These are phyloP conservation scores for Chelmon rostratus DNA, from an alignment of 2,797 vertebrate species.

Conservation along the genomic window DNA sequence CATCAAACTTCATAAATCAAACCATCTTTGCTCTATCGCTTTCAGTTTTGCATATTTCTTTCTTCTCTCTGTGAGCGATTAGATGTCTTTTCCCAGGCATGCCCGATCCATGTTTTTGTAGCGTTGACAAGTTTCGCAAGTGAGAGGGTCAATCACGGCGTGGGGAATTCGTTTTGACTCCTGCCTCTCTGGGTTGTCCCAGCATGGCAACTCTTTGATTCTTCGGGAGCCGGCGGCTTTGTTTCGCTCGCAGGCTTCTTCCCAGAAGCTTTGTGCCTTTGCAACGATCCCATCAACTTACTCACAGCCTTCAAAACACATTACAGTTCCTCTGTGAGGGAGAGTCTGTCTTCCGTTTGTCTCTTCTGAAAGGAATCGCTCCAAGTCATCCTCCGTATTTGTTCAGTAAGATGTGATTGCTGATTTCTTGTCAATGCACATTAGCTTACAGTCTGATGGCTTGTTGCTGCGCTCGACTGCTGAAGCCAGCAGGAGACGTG, in stretches of 20 bases:
- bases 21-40: slow-evolving; percentile 13
- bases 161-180: slow-evolving; percentile 61
- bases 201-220: slow-evolving; percentile 44
- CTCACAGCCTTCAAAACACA: slow-evolving; percentile 64
- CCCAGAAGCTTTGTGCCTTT: slow-evolving; percentile 60
- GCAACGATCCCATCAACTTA: slow-evolving; percentile 53
- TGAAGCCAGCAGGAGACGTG: not conserved
- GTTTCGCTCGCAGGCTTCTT: slow-evolving; percentile 35
- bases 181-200: slow-evolving; percentile 58
- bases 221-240: slow-evolving; percentile 10
- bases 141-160: slow-evolving; percentile 40
- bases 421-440: slow-evolving; percentile 47
- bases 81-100: slow-evolving; percentile 44
- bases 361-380: slow-evolving; percentile 14
- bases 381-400: slow-evolving; percentile 17
- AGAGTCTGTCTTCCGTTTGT: slow-evolving; percentile 31
- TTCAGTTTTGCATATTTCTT: not conserved
- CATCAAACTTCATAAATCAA: slow-evolving; percentile 55
- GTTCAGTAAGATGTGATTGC: slow-evolving; percentile 35
- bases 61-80: slow-evolving; percentile 30
- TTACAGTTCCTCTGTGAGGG: slow-evolving; percentile 37
- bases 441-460: slow-evolving; percentile 31
- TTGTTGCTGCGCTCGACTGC: not conserved
- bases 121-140: slow-evolving; percentile 35
- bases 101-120: slow-evolving; percentile 31